These are phyloP conservation scores for Leucophenga varia DNA, from an alignment of 1,140 invertebrate genomes.

Conservation along the genomic window DNA sequence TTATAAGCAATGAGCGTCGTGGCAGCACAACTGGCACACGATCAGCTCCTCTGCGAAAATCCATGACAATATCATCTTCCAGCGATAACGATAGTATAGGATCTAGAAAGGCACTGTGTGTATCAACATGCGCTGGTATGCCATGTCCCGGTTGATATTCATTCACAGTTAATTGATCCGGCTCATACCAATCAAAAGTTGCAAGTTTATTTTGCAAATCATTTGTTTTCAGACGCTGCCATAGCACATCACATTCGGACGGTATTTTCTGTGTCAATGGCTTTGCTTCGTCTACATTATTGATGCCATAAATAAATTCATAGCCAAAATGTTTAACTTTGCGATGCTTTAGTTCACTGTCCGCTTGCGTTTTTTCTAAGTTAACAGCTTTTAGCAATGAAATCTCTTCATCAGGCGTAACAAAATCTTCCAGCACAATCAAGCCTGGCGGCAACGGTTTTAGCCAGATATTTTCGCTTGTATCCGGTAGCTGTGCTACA, in stretches of 20 bases:
- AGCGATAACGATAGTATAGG: constrained; percentile 87
- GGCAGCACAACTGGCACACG: constrained; percentile 70
- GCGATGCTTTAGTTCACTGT: constrained; percentile 74
- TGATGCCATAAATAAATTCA: constrained; percentile 87
- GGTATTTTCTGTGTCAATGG: constrained; percentile 74
- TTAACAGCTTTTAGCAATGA: constrained; percentile 65
- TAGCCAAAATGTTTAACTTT: constrained; percentile 92
- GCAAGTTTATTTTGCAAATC: constrained; percentile 53
- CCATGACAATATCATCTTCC: constrained; percentile 85
- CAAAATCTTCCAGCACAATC: constrained; percentile 72
- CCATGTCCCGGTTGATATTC: constrained; percentile 89
- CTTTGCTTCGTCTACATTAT: constrained; percentile 77
- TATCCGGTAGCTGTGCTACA: constrained; percentile 28
- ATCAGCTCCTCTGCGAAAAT: constrained; percentile 70
- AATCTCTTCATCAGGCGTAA: constrained; percentile 71
- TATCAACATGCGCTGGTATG: constrained; percentile 94
- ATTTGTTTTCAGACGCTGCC: constrained; percentile 62
- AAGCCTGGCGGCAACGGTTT: constrained; percentile 68
- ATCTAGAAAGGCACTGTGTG: constrained; percentile 88
- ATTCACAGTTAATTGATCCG: constrained; percentile 94
- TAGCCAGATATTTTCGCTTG: constrained; percentile 32
- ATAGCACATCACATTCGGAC: constrained; percentile 66
- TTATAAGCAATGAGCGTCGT: constrained; percentile 77
- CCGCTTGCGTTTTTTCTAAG: constrained; percentile 28
- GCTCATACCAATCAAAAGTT: constrained; percentile 58